These are phyloP conservation scores for Atta cephalotes DNA, from an alignment of 1,140 invertebrate genomes.

Conservation along the genomic window DNA sequence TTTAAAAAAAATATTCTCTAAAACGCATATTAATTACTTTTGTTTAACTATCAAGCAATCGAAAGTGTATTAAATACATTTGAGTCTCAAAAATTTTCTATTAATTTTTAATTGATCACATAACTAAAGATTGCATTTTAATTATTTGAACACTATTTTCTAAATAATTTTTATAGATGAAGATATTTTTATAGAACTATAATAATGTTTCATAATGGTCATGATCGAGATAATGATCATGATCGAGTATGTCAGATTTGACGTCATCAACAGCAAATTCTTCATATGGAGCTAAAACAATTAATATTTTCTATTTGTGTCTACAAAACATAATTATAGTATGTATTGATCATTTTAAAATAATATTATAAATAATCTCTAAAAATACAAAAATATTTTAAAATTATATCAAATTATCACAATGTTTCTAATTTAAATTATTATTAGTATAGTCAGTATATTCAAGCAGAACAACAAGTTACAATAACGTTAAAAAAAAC, in stretches of 20 bases:
- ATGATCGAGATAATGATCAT: slow-evolving; percentile 10
- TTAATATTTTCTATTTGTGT: background rate
- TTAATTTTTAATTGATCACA: background rate
- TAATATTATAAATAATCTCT: slow-evolving; percentile 13
- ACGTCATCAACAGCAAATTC: background rate
- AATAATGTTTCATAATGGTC: slow-evolving; percentile 42
- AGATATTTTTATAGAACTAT: background rate
- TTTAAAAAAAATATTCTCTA: background rate
- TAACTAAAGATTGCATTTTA: background rate
- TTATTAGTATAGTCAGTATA: background rate
- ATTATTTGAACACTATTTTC: slow-evolving; percentile 3
- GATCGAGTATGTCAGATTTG: background rate
- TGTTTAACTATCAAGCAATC: background rate
- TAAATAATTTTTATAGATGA: background rate
- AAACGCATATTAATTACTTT: background rate
- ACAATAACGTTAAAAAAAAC: too few relatives aligned
- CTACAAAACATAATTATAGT: background rate
- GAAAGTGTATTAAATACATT: background rate
- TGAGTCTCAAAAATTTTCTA: slow-evolving; percentile 15
- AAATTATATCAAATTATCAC: background rate
- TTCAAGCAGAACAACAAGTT: too few relatives aligned
- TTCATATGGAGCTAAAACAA: slow-evolving; percentile 54
- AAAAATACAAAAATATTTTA: background rate
- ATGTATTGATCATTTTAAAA: background rate
- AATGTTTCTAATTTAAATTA: background rate